These are phyloP conservation scores for Emmelina monodactyla DNA, from an alignment of 2,888 invertebrate species.

Conservation along the genomic window DNA sequence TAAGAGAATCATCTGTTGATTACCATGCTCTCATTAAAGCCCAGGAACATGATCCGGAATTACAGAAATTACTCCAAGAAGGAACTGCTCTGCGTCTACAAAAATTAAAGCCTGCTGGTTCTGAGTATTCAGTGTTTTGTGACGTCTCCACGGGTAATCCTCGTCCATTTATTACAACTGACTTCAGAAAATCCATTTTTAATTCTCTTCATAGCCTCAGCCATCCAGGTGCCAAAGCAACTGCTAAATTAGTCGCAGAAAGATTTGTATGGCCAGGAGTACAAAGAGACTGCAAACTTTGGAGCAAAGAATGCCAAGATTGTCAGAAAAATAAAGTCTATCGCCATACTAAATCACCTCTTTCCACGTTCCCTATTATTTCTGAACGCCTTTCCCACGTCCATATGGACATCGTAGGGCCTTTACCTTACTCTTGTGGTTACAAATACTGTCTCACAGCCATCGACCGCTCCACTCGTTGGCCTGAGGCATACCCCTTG, in stretches of 20 bases:
- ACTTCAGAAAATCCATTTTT: neutral
- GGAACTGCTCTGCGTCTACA: neutral
- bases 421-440: neutral
- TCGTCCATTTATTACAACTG: neutral
- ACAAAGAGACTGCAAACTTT: neutral
- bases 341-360: neutral
- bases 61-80: neutral
- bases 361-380: neutral
- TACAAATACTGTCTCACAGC: neutral
- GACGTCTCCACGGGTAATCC: neutral
- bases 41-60: neutral
- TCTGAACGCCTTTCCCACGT: neutral
- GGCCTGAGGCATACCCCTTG: constrained; percentile 19
- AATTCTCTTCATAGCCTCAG: neutral
- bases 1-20: neutral
- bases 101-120: neutral
- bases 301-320: neutral
- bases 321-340: neutral
- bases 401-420: neutral
- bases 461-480: constrained; percentile 10
- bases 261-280: neutral
- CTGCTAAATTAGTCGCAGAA: neutral
- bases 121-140: neutral
- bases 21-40: neutral
- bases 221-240: neutral